Base-by-base conservation (phyloP, 2,888 invertebrate species). In the Stenolophus ochropezus region DNA sequence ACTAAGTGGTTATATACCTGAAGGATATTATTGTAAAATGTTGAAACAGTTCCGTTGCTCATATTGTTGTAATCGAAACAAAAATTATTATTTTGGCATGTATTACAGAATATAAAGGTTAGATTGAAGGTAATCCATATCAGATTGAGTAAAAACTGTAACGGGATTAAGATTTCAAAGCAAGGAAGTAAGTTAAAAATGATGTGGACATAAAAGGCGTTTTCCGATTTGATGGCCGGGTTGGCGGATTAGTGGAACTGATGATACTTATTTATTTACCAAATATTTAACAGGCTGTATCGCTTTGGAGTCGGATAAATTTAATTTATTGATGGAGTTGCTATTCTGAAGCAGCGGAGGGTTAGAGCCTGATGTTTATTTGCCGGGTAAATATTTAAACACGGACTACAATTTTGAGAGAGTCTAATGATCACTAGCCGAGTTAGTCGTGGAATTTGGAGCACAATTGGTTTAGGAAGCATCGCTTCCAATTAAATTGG, bases 271-370 rank as follows among this genome's bases (percentile, higher is more conserved):
- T 61, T 61, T 61, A 61, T 61, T 61, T 61, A 61, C n/a, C 25
- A 23, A n/a, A 61, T 25, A 61, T 61, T 61, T 61, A 61, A 61
- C 61, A 56, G 14, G 23, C 25, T 0, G 25, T 61, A 25, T 61
- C 61, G 61, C 1, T 8, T 23, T 11, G n/a, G 11, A 61, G 25
- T 61, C 61, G 25, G 25, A 8, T 61, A 61, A 61, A 61, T 61
- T 61, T 61, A 61, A 61, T 61, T 61, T 61, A 61, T 61, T 61
- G 25, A 61, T 61, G 25, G 61, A 61, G 61, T n/a, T 25, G 61
- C 61, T 61, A 61, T 61, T 61, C 61, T 61, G 25, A 25, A 61
- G 61, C 61, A n/a, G 5, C 23, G 14, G 18, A 8, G 56, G 56
- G 56, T 18, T 20, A 20, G 61, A 25, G 25, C 21, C 14, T 16